Base-by-base conservation (phyloP, 2,113 vertebrate species). In the Bostrychus sinensis region DNA sequence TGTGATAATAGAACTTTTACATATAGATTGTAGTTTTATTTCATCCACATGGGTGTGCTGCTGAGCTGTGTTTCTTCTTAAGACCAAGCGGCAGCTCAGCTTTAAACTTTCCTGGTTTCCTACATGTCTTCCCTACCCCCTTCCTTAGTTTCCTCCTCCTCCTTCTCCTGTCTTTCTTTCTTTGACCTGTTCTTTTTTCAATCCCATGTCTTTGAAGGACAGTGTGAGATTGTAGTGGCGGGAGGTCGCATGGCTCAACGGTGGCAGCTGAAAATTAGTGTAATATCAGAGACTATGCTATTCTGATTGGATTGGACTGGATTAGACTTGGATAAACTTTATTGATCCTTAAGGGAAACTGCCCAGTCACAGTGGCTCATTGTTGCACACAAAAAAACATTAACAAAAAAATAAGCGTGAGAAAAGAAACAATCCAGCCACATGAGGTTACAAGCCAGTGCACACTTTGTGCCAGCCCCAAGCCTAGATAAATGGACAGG, bases 21-120 rank as follows among this genome's bases (percentile, higher is more conserved):
- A 30, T 25, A 1, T 1, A 14, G 45, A n/a, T 17, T 28, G 26
- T 11, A 19, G 8, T 55, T 48, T n/a, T 11, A 2, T 5, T 8
- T 16, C 20, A 1, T 2, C 66, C 90, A 88, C 75, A 43, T 7
- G 88, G 60, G 70, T 85, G 77, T 16, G 78, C 65, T 76, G 62
- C 56, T 70, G 56, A 46, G 60, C 66, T 66, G 5, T 36, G 55
- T 48, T 59, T 13, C 16, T 39, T 32, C 7, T 17, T 13, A 16
- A 14, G 13, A 19, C 1, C 8, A 7, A 23, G 16, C 23, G 9
- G 25, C 17, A 50, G 28, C n/a, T n/a, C n/a, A n/a, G n/a, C n/a
- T n/a, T 23, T n/a, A 23, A 26, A 28, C 13, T 26, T 8, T 10
- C 48, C 26, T 45, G 4, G 20, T 22, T 34, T 39, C 23, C 14